Percentiles rank a stretch among this genome's conserved stretches.
These are phyloP conservation scores for Epizoanthus scotinus DNA, from an alignment of 92 coral and sea anemone species.

Conservation along the genomic window DNA sequence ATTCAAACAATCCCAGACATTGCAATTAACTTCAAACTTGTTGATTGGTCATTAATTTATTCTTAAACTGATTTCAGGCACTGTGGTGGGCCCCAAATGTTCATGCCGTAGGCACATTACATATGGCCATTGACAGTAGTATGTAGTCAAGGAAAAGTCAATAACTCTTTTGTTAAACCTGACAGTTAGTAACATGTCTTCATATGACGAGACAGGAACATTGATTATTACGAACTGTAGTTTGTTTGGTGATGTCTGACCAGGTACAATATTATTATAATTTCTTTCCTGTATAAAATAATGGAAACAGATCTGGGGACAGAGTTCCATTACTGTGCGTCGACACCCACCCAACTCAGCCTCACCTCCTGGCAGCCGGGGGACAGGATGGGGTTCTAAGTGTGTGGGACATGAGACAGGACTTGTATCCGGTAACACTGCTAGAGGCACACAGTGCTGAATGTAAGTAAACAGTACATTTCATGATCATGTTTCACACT, in stretches of 20 bases:
- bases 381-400: conserved; percentile 97
- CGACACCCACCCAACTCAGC: conserved; percentile 95
- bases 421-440: conserved; percentile 89
- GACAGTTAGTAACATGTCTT: no score
- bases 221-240: background rate
- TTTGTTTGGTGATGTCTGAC: background rate
- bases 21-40: no score
- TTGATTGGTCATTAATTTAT: no score
- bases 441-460: conserved; percentile 93
- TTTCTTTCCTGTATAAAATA: background rate
- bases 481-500: no score
- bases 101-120: no score
- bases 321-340: conserved; percentile 89
- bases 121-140: no score
- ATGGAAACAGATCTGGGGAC: conserved; percentile 78
- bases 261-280: background rate
- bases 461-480: conserved; percentile 48
- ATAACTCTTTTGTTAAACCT: no score
- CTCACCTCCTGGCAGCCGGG: conserved; percentile 94
- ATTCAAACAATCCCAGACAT: no score
- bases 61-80: no score
- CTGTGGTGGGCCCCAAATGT: no score
- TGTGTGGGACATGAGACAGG: conserved; percentile 97
- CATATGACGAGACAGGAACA: background rate
- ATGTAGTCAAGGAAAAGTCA: no score